These are phyloP conservation scores for Venustoraphidia nigricollis DNA, from an alignment of 2,888 invertebrate species.

Conservation along the genomic window DNA sequence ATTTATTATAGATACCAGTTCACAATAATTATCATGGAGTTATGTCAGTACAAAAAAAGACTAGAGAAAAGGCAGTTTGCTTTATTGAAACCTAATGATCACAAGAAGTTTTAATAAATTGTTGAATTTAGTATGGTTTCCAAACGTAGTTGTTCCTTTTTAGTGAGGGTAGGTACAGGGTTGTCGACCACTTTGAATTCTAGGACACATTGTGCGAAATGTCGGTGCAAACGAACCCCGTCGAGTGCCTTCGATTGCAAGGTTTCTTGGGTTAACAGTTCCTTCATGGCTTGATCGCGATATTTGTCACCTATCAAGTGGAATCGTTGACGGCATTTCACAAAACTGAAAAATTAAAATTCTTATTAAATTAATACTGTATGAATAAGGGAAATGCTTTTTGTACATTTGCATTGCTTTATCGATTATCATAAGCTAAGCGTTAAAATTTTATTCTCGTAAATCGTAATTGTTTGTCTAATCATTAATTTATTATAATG, in stretches of 20 bases:
- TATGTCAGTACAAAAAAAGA: neutral
- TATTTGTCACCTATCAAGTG: conserved; percentile 31
- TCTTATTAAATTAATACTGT: too few species aligned
- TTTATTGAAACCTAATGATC: neutral
- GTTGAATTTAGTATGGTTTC: conserved; percentile 17
- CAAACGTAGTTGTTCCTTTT: conserved; percentile 19
- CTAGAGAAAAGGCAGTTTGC: neutral
- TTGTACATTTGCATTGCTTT: neutral
- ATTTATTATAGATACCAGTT: too few species aligned
- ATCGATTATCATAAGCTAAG: too few species aligned
- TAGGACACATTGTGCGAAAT: conserved; percentile 41
- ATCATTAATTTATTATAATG: too few species aligned
- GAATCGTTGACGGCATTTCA: conserved; percentile 47
- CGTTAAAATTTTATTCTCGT: too few species aligned
- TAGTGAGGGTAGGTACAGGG: conserved; percentile 17
- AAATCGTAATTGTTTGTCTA: too few species aligned
- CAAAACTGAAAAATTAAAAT: conserved; percentile 30
- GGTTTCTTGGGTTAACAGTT: conserved; percentile 42
- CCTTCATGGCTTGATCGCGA: conserved; percentile 41
- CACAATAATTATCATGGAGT: too few species aligned
- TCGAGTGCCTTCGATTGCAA: conserved; percentile 45
- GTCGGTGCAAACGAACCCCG: conserved; percentile 45
- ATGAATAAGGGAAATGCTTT: neutral
- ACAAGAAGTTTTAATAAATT: conserved; percentile 4
- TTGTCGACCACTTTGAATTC: conserved; percentile 33